Evolutionary conservation across 2,888 invertebrate species (phyloP).

Genomic region (Steinernema scapterisci): DNA sequence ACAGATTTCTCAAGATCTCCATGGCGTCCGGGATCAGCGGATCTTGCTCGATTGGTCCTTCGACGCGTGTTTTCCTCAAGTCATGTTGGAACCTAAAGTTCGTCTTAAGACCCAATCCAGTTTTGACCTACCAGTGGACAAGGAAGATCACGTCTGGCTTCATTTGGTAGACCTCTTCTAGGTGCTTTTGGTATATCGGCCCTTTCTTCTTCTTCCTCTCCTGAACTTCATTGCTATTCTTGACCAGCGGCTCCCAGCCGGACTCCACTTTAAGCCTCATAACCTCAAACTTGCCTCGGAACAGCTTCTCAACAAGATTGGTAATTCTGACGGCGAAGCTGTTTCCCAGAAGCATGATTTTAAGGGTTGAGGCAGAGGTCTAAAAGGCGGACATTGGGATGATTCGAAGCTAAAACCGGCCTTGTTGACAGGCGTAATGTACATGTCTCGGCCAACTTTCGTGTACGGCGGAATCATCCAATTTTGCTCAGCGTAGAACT

Average conservation of each 20-base stretch:
- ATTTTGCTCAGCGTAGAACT: no score
- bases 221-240: not conserved
- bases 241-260: not conserved
- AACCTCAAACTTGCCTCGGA: not conserved
- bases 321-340: not conserved
- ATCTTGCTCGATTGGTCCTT: not conserved
- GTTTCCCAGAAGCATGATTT: not conserved
- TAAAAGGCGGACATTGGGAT: no score
- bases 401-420: no score
- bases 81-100: not conserved
- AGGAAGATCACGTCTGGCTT: not conserved
- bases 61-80: not conserved
- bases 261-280: not conserved
- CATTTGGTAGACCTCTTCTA: not conserved
- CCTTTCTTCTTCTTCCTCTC: not conserved
- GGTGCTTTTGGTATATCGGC: not conserved
- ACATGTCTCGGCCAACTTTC: no score
- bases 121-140: not conserved
- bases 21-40: not conserved
- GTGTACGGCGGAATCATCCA: no score
- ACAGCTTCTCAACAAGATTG: not conserved
- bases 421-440: no score
- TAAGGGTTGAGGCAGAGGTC: not conserved
- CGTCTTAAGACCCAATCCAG: not conserved
- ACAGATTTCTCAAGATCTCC: not conserved